Evolutionary conservation across 2,888 invertebrate species (phyloP).

Genomic region (Melanargia galathea): DNA sequence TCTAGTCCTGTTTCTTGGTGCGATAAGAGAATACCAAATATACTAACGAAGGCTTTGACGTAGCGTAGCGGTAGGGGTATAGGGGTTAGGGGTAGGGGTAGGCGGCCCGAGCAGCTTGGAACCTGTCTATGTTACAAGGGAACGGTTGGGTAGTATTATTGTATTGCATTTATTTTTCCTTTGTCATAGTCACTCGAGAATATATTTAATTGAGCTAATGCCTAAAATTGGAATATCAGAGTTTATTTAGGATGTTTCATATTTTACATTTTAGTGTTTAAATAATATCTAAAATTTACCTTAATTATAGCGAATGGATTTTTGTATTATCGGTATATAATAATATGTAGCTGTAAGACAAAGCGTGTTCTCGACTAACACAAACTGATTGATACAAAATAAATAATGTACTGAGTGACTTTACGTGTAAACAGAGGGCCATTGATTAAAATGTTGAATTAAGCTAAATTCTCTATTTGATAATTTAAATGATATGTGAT

Average conservation of each 20-base stretch:
- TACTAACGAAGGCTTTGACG: slow-evolving; percentile 76
- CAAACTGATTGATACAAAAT: slow-evolving; percentile 80
- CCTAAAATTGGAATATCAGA: slow-evolving; percentile 83
- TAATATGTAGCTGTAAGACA: slow-evolving; percentile 79
- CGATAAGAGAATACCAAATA: slow-evolving; percentile 81
- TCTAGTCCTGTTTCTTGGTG: slow-evolving; percentile 81
- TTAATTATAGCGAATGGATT: slow-evolving; percentile 82
- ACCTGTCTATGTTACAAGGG: slow-evolving; percentile 65
- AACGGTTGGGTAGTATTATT: slow-evolving; percentile 78
- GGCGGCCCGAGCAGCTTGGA: slow-evolving; percentile 77
- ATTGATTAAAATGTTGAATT: slow-evolving; percentile 80
- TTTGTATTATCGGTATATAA: slow-evolving; percentile 82
- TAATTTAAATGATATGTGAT: slow-evolving; percentile 81
- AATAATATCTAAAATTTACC: slow-evolving; percentile 83
- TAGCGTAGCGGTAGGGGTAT: slow-evolving; percentile 63
- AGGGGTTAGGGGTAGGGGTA: slow-evolving; percentile 47
- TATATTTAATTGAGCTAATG: slow-evolving; percentile 81
- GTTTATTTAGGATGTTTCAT: slow-evolving; percentile 83
- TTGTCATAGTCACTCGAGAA: slow-evolving; percentile 80
- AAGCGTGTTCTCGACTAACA: slow-evolving; percentile 79
- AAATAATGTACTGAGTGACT: slow-evolving; percentile 81
- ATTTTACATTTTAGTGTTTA: slow-evolving; percentile 82
- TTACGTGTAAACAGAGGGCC: slow-evolving; percentile 82
- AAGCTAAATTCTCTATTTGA: slow-evolving; percentile 81
- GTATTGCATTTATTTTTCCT: slow-evolving; percentile 81